These are phyloP conservation scores for Dendrolimus punctatus DNA, from an alignment of 1,140 invertebrate genomes.

Conservation along the genomic window DNA sequence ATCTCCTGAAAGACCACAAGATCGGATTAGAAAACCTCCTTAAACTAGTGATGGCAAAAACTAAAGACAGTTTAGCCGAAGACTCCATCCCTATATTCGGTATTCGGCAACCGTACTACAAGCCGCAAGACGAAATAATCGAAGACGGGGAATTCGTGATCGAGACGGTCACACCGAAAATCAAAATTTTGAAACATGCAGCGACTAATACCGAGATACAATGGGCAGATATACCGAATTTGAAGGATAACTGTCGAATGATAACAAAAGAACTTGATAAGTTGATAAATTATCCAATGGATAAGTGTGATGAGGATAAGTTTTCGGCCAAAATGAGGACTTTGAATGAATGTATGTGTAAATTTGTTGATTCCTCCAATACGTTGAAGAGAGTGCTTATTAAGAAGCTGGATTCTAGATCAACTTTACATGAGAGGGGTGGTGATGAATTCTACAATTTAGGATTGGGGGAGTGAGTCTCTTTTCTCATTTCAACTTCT, in stretches of 20 bases:
- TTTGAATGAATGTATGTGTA: conserved; percentile 54
- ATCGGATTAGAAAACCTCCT: conserved; percentile 51
- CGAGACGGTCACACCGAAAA: conserved; percentile 46
- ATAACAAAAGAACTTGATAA: conserved; percentile 34
- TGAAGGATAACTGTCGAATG: conserved; percentile 31
- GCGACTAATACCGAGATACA: conserved; percentile 43
- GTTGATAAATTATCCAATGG: conserved; percentile 21
- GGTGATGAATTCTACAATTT: no score
- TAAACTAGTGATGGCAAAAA: conserved; percentile 55
- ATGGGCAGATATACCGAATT: conserved; percentile 32
- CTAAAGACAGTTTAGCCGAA: conserved; percentile 40
- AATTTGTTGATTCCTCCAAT: conserved; percentile 52
- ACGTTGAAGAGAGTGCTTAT: conserved; percentile 45
- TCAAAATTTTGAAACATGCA: conserved; percentile 49
- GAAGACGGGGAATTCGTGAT: conserved; percentile 49
- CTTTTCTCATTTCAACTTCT: conserved; percentile 3
- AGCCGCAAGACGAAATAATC: conserved; percentile 32
- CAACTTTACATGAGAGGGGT: no score
- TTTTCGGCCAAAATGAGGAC: conserved; percentile 47
- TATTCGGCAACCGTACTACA: conserved; percentile 45
- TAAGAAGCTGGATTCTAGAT: conserved; percentile 41
- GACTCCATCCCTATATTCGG: conserved; percentile 20
- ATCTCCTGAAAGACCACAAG: conserved; percentile 54
- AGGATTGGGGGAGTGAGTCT: conserved; percentile 13
- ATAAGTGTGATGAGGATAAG: conserved; percentile 25